Percentiles rank a stretch among this genome's conserved stretches.
Evolutionary conservation across 2,797 vertebrate genomes (phyloP).

Genomic region (Petrocephalus schoutedeni): DNA sequence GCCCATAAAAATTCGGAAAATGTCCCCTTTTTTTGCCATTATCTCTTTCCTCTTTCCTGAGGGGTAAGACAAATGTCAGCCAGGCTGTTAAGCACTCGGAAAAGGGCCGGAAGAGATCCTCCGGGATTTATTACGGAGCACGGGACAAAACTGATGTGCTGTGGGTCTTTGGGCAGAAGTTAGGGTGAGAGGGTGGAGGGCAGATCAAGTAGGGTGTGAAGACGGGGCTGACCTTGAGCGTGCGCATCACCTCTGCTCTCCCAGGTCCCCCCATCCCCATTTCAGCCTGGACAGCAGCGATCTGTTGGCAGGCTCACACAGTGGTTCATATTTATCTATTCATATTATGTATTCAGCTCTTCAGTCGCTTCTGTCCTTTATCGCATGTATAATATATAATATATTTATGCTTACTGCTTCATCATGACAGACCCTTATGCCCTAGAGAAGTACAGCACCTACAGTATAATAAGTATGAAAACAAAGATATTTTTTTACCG

Average conservation of each 20-base stretch:
- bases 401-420: neutral
- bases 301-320: neutral
- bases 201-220: neutral
- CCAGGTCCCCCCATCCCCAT: neutral
- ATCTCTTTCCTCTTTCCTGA: neutral
- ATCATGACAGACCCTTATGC: neutral
- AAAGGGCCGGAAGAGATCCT: neutral
- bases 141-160: neutral
- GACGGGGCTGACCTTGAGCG: neutral
- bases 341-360: constrained; percentile 5
- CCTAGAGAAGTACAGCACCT: neutral
- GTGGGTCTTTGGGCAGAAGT: neutral
- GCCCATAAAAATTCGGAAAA: neutral
- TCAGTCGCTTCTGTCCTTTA: neutral
- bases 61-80: neutral
- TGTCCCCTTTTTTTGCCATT: neutral
- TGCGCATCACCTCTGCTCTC: neutral
- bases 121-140: neutral
- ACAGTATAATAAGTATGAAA: constrained; percentile 2
- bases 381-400: constrained; percentile 12
- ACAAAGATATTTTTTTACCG: constrained; percentile 7
- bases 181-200: neutral
- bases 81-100: neutral
- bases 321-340: constrained; percentile 3
- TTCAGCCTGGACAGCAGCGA: neutral